phyloP scores from a whole-genome alignment of 2,888 invertebrate genomes.

The Gandaritis pyraliata region DNA sequence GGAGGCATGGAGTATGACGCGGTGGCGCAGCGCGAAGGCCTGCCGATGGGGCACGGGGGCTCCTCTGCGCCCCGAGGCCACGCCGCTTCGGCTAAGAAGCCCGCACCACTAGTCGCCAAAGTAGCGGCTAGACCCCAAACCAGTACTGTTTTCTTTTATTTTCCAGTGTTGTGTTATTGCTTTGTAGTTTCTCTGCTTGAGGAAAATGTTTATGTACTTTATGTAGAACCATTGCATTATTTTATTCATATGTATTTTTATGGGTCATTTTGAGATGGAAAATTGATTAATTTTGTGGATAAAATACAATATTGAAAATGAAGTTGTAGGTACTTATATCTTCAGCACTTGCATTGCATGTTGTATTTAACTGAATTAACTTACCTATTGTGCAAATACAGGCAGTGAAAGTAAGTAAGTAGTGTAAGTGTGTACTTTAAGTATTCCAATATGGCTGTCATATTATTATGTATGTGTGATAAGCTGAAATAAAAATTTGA shows the following conservation, averaged over 20 bases:
- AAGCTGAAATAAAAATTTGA: too few relatives aligned
- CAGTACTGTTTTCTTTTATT: slow-evolving; percentile 77
- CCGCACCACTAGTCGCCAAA: slow-evolving; percentile 81
- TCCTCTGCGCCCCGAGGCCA: slow-evolving; percentile 77
- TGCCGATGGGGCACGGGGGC: slow-evolving; percentile 92
- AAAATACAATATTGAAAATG: neutral
- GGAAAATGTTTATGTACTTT: slow-evolving; percentile 20
- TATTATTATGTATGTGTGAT: too few relatives aligned
- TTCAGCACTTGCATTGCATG: slow-evolving; percentile 2
- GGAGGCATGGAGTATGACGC: slow-evolving; percentile 97
- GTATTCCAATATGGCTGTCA: too few relatives aligned
- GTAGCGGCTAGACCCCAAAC: slow-evolving; percentile 87
- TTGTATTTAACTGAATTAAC: neutral
- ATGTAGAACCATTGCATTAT: slow-evolving; percentile 56
- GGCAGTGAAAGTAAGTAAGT: too few relatives aligned
- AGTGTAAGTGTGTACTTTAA: too few relatives aligned
- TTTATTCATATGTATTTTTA: slow-evolving; percentile 16
- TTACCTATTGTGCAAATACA: neutral
- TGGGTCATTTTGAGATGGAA: neutral
- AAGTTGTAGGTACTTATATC: too few relatives aligned
- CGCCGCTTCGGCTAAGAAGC: slow-evolving; percentile 72
- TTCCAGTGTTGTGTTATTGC: slow-evolving; percentile 46
- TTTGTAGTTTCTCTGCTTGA: slow-evolving; percentile 34
- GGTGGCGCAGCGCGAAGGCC: slow-evolving; percentile 92
- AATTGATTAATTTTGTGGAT: neutral